Conservation (phyloP, 2,113 vertebrate species). For the Gymnocephalus cernua region DNA sequence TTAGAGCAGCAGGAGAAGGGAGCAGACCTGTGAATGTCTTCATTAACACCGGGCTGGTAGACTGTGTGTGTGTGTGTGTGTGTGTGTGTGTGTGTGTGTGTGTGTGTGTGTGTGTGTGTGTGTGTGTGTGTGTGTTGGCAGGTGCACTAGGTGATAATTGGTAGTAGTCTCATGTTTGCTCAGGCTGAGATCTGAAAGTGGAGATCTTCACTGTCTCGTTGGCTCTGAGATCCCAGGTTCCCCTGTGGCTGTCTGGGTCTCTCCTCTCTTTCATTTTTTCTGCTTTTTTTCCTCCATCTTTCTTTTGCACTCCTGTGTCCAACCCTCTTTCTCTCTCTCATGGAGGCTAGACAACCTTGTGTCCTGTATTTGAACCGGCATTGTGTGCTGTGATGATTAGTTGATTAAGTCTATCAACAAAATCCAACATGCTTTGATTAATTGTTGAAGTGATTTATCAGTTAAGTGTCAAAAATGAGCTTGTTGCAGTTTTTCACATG, state of each 20-base stretch:
- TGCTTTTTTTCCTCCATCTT: neutral
- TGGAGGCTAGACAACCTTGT: conserved; percentile 11
- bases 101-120: conserved; percentile 25
- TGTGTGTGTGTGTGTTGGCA: conserved; percentile 32
- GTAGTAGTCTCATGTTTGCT: conserved; percentile 62
- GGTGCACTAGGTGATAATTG: conserved; percentile 77
- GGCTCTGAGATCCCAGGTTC: conserved; percentile 40
- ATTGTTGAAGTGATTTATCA: no score
- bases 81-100: conserved; percentile 1
- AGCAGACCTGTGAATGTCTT: conserved; percentile 62
- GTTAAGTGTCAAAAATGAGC: no score
- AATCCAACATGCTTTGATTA: no score
- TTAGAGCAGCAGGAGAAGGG: neutral
- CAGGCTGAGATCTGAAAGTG: conserved; percentile 57
- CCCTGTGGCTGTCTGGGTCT: conserved; percentile 11
- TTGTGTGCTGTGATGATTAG: no score
- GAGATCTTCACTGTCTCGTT: conserved; percentile 56
- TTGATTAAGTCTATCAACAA: no score
- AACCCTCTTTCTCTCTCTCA: conserved; percentile 2
- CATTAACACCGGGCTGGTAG: conserved; percentile 54
- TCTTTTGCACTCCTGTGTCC: conserved; percentile 27
- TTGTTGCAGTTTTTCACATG: no score
- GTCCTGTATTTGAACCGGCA: conserved; percentile 7
- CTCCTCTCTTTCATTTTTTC: neutral
- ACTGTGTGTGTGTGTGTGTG: conserved; percentile 2